These are phyloP conservation scores for Casuarius casuarius DNA, from an alignment of 2,113 vertebrate genomes.

Conservation along the genomic window DNA sequence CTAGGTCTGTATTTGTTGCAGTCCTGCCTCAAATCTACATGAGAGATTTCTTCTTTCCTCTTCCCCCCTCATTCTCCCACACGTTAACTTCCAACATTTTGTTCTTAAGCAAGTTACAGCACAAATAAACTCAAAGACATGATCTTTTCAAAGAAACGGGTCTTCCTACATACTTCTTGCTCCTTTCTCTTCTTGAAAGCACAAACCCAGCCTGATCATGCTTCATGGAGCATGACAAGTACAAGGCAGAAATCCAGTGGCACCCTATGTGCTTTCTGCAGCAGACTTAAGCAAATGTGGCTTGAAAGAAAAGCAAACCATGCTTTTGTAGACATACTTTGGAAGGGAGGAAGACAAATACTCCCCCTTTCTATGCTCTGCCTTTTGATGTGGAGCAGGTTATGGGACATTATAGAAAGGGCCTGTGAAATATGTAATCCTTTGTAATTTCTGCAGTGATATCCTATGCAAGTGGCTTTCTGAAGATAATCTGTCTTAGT, in stretches of 20 bases:
- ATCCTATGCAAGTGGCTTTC: neutral
- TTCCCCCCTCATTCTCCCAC: accelerated
- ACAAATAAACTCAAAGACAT: neutral
- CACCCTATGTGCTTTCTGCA: no score
- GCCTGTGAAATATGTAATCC: neutral
- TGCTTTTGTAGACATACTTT: neutral
- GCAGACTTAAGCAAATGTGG: neutral
- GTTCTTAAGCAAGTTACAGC: neutral
- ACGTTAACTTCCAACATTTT: no score
- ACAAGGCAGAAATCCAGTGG: neutral
- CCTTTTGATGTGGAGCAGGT: neutral
- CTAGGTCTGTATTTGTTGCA: neutral
- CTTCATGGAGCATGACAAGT: accelerated
- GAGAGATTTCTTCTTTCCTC: neutral
- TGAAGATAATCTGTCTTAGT: no score
- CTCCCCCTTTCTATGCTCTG: neutral
- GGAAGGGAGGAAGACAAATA: neutral
- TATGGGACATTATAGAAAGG: neutral
- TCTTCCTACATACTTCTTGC: neutral
- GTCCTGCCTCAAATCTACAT: neutral
- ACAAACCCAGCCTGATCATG: neutral
- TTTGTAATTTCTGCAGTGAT: neutral
- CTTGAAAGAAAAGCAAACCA: no score
- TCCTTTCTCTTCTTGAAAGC: neutral
- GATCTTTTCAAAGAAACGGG: neutral